Evolutionary conservation across 64 coral and sea anemone genomes (phyloP).

Genomic region (Pocillopora verrucosa): DNA sequence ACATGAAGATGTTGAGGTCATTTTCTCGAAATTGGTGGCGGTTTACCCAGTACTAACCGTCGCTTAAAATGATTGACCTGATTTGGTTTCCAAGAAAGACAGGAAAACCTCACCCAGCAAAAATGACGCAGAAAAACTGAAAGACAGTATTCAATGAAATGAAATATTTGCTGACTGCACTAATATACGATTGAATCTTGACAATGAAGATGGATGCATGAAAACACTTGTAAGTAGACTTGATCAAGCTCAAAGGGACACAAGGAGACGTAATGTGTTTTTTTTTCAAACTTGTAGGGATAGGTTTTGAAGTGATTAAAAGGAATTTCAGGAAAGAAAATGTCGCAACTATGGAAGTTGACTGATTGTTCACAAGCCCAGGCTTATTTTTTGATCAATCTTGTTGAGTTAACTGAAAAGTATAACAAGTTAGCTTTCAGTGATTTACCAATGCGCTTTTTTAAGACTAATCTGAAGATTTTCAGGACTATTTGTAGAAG

Average conservation of each 20-base stretch:
- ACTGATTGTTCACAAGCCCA: conserved; percentile 16
- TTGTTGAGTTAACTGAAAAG: background rate
- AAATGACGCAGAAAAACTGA: no score
- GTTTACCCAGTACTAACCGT: no score
- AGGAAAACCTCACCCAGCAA: no score
- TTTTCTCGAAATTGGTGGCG: no score
- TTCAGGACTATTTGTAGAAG: no score
- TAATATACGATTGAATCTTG: background rate
- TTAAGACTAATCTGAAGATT: background rate
- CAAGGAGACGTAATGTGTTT: background rate
- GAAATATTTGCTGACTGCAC: background rate
- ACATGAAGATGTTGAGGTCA: no score
- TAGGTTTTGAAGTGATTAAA: background rate
- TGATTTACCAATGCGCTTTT: conserved; percentile 5
- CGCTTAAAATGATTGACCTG: no score
- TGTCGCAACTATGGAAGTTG: background rate
- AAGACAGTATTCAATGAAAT: no score
- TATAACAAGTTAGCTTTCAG: background rate
- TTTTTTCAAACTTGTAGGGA: background rate
- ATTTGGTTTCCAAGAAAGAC: no score
- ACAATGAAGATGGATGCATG: background rate
- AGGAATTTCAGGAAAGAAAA: background rate
- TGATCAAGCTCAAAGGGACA: background rate
- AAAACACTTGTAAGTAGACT: background rate
- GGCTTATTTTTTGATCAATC: conserved; percentile 25